Evolutionary conservation across 2,113 vertebrate species (phyloP).

Genomic region (Microcebus griseorufus): DNA sequence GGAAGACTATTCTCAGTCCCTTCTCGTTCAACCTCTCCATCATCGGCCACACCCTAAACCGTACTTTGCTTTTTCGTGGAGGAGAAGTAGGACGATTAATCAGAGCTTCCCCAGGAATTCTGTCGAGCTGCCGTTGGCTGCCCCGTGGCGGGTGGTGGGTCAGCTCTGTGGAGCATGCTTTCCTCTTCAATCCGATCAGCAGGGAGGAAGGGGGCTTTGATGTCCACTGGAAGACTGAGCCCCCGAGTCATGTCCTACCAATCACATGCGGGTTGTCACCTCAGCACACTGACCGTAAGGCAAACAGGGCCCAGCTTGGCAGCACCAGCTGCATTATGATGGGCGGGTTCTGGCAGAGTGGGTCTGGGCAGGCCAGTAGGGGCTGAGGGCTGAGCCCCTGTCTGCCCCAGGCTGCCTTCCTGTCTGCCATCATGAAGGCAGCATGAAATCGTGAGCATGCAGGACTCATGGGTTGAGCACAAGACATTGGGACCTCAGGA

Average conservation of each 20-base stretch:
- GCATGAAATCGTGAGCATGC: not conserved
- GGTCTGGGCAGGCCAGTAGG: not conserved
- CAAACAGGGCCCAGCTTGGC: no score
- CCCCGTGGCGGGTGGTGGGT: rapidly evolving
- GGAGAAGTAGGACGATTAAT: not conserved
- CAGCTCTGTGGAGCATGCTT: not conserved
- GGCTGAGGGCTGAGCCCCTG: not conserved
- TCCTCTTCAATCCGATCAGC: not conserved
- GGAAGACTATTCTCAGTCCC: not conserved
- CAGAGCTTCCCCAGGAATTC: not conserved
- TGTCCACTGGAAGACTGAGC: not conserved
- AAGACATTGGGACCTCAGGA: not conserved
- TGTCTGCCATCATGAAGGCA: not conserved
- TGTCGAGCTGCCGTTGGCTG: not conserved
- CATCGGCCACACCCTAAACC: not conserved
- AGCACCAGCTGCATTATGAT: no score
- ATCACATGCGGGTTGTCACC: not conserved
- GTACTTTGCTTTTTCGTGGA: not conserved
- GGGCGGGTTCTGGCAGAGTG: not conserved
- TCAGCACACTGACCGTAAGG: not conserved
- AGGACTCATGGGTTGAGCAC: no score
- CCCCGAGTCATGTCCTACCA: no score
- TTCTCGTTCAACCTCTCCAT: not conserved
- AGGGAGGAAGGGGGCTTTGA: not conserved
- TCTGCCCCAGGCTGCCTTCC: not conserved